phyloP scores from a whole-genome alignment of 2,113 vertebrate genomes.

The Datnioides undecimradiatus region DNA sequence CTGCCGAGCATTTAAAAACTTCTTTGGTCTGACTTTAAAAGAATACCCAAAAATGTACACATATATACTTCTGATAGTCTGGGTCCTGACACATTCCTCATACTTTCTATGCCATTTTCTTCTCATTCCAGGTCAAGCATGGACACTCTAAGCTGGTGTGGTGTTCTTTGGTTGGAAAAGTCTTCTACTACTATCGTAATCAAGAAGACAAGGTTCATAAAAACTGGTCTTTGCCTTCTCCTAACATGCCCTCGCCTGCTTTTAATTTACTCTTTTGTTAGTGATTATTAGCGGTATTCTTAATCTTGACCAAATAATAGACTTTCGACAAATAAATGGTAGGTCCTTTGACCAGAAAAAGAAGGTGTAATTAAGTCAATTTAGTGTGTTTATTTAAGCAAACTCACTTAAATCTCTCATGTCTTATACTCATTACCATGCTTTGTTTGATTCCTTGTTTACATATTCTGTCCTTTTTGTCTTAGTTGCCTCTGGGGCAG shows the following conservation, averaged over 20 bases:
- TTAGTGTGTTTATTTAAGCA: neutral
- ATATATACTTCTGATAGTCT: neutral
- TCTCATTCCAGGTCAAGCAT: slow-evolving; percentile 88
- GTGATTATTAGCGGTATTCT: neutral
- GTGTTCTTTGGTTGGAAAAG: slow-evolving; percentile 88
- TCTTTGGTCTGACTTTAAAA: neutral
- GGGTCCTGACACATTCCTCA: neutral
- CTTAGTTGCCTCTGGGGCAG: slow-evolving; percentile 88
- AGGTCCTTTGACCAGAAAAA: neutral
- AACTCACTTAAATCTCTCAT: neutral
- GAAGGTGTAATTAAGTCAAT: neutral
- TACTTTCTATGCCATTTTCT: neutral
- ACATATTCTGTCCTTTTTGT: neutral
- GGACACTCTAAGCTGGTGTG: slow-evolving; percentile 93
- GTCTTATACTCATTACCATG: neutral
- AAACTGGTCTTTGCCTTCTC: neutral
- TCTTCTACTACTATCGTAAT: slow-evolving; percentile 90
- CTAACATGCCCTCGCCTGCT: neutral
- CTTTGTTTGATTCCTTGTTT: neutral
- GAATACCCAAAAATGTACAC: neutral
- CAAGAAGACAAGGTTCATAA: slow-evolving; percentile 89
- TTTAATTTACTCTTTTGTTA: neutral
- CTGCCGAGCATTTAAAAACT: slow-evolving; percentile 11
- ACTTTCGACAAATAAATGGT: neutral
- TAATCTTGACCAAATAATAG: neutral